Evolutionary conservation across 2,888 invertebrate genomes (phyloP).

Genomic region (Gortyna flavago): DNA sequence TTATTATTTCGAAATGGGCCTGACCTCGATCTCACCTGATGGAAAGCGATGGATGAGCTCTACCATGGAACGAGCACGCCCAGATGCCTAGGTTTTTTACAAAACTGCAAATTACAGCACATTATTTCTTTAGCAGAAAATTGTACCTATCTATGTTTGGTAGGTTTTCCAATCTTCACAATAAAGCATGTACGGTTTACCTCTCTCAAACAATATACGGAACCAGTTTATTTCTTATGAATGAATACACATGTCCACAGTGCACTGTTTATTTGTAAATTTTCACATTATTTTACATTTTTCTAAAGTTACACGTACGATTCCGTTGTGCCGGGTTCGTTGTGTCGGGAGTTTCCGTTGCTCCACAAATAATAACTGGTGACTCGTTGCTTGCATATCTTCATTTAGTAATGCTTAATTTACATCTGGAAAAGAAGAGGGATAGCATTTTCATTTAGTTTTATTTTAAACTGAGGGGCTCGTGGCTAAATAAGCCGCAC

Average conservation of each 20-base stretch:
- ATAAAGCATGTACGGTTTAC: not conserved
- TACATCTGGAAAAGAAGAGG: slow-evolving; percentile 2
- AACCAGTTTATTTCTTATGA: slow-evolving; percentile 43
- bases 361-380: slow-evolving; percentile 63
- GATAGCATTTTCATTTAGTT: not conserved
- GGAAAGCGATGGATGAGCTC: not conserved
- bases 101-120: not conserved
- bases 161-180: not conserved
- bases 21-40: not conserved
- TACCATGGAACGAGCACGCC: not conserved
- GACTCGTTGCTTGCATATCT: slow-evolving; percentile 65
- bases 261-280: slow-evolving; percentile 70
- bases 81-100: not conserved
- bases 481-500: too few species aligned
- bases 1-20: not conserved
- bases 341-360: slow-evolving; percentile 56
- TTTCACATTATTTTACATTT: slow-evolving; percentile 73
- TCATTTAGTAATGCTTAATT: slow-evolving; percentile 59
- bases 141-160: not conserved
- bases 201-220: slow-evolving; percentile 47
- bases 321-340: slow-evolving; percentile 60
- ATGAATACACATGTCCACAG: slow-evolving; percentile 29
- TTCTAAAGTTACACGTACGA: slow-evolving; percentile 69
- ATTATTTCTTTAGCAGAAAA: not conserved
- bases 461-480: too few species aligned